Base-by-base conservation (phyloP, 2,888 invertebrate genomes). In the Anthophora plumipes region DNA sequence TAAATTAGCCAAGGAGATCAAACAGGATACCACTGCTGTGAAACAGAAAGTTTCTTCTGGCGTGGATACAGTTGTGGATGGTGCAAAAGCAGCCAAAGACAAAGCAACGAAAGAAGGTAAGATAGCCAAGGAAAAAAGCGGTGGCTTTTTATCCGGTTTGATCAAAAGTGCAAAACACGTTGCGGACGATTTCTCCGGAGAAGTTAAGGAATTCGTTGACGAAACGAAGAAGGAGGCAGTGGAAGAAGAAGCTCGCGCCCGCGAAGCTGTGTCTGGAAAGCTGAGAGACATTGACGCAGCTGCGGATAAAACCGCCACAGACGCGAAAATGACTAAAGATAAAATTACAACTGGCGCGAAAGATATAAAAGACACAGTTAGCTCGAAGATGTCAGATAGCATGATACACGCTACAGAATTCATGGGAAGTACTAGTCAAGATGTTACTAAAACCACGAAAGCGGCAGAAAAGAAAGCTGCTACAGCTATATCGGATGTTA, bases 131-230 rank as follows among this genome's bases (percentile, higher is more conserved):
- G 88, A 89, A 4, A 87, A 86, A 46, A n/a, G 61, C 0, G 25
- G 78, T 20, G 88, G 89, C 0, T 88, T 90, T 7, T 72, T 90
- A 0, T 88, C 90, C 0, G 88, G 86, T 1, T 85, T 89, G 8
- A 82, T 91, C 17, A 89, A 90, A 67, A 85, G 87, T 1, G 82
- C 84, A 0, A 90, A 89, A 50, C 87, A 89, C 9, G 67, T 83
- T 0, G 82, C 77, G 0, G 89, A 87, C 9, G 90, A 90, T 22
- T 84, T 83, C n/a, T 63, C 84, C 0, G 86, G 88, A 0, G 90
- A 90, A 2, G 83, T 85, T 0, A 94, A 90, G 93, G 94, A 94
- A 17, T 94, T 94, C 1, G 91, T 94, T 0, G 83, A 83, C 1
- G 75, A 75, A 7, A 83, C 79, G 0, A 83, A 70, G 11, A 64